Percentiles rank a stretch among this genome's conserved stretches.
Evolutionary conservation across 2,888 invertebrate genomes (phyloP).

Genomic region (Macaria notata): DNA sequence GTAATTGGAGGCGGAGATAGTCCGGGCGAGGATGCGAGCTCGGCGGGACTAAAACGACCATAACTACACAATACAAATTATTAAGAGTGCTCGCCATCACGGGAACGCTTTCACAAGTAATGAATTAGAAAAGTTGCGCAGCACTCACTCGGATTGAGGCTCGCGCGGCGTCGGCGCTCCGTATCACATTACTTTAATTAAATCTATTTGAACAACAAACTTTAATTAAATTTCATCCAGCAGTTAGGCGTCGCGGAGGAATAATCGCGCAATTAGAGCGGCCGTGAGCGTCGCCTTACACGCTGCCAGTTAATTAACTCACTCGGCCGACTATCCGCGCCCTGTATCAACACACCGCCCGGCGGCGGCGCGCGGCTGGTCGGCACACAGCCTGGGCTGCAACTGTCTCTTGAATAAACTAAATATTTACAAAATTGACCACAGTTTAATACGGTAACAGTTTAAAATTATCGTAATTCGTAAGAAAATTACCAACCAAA

Average conservation of each 20-base stretch:
- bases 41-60: constrained; percentile 52
- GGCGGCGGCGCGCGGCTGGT: background rate
- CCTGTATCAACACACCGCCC: constrained; percentile 46
- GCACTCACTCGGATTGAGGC: constrained; percentile 81
- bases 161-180: constrained; percentile 68
- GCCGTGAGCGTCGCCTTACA: constrained; percentile 82
- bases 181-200: constrained; percentile 84
- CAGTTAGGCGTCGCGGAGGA: constrained; percentile 82
- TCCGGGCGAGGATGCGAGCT: constrained; percentile 22
- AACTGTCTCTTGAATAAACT: too few species aligned
- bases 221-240: constrained; percentile 84
- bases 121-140: constrained; percentile 83
- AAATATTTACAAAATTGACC: too few species aligned
- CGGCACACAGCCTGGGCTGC: background rate
- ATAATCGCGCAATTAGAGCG: constrained; percentile 82
- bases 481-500: too few species aligned
- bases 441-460: too few species aligned
- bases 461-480: too few species aligned
- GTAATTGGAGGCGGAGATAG: constrained; percentile 43
- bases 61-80: constrained; percentile 80
- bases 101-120: constrained; percentile 82
- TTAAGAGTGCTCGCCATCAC: constrained; percentile 80
- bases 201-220: constrained; percentile 84
- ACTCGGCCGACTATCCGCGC: constrained; percentile 69
- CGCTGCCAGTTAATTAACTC: constrained; percentile 81